These are phyloP conservation scores for Drosophila infuscata DNA, from an alignment of 2,888 invertebrate genomes.

Conservation along the genomic window DNA sequence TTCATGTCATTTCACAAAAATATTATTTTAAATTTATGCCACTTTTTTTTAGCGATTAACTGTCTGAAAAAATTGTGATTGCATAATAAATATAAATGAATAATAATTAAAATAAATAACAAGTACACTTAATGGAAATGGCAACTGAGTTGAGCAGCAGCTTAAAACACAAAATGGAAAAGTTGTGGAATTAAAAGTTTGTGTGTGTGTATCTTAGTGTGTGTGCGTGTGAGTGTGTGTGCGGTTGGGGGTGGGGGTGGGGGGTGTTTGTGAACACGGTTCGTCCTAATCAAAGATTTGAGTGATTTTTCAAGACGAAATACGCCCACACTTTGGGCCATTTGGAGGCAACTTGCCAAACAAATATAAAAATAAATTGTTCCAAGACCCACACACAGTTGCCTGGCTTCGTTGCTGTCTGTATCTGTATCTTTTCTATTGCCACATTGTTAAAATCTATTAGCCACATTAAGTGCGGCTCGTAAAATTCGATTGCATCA, in stretches of 20 bases:
- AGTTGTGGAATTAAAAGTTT: slow-evolving; percentile 15
- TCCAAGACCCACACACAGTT: slow-evolving; percentile 56
- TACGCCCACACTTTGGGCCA: slow-evolving; percentile 58
- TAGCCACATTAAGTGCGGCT: slow-evolving; percentile 82
- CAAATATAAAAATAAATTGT: slow-evolving; percentile 81
- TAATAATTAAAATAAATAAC: not conserved
- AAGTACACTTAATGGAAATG: not conserved
- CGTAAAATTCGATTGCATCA: slow-evolving; percentile 81
- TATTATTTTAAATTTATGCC: not conserved
- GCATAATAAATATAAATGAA: not conserved
- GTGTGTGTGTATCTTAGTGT: not conserved
- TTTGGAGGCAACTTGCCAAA: slow-evolving; percentile 79
- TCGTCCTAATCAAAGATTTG: slow-evolving; percentile 53
- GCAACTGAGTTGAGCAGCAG: not conserved
- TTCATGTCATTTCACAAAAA: not conserved
- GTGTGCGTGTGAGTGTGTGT: not conserved
- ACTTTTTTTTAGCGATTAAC: not conserved
- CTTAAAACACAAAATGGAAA: not conserved
- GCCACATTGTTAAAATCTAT: slow-evolving; percentile 81
- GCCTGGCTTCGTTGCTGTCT: slow-evolving; percentile 63
- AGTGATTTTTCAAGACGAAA: slow-evolving; percentile 68
- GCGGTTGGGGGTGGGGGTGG: slow-evolving; percentile 8
- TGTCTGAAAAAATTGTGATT: not conserved
- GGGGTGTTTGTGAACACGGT: slow-evolving; percentile 7
- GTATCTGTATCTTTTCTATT: slow-evolving; percentile 77